Base-by-base conservation (phyloP, 2,888 invertebrate species). In the Amphipoea oculea region DNA sequence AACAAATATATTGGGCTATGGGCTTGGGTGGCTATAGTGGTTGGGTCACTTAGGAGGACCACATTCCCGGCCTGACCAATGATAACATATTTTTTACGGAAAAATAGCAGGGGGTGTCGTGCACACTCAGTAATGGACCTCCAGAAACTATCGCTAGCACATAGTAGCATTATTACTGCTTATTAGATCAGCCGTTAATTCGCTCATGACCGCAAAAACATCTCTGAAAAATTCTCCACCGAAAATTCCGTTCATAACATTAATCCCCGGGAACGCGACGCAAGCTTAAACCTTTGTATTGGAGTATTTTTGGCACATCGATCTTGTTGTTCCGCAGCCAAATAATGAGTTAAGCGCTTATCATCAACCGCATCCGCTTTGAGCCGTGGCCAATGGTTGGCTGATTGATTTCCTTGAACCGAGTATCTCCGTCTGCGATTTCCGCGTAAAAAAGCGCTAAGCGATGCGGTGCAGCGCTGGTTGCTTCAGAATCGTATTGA, bases 321-420 rank as follows among this genome's bases (percentile, higher is more conserved):
- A 90, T 93, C 90, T 92, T 89, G 89, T 91, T 91, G 90, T 86
- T 88, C 87, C 85, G 86, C 85, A 88, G 89, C 90, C 88, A 90
- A 92, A 91, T 94, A 94, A 94, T 93, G 90, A 92, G 92, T 93
- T 94, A 94, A 95, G 94, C 92, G 93, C 91, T 93, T 93, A 92
- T 91, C 92, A 93, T 92, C 91, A 87, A 89, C 90, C 89, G 91
- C 90, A 92, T 93, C 94, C 94, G 93, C 89, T 93, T 92, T 92
- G 92, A 92, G 86, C 89, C 87, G 77, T 79, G 86, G 91, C 93
- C 94, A 94, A 91, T 89, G 87, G 87, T 86, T 87, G 69, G 81
- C 84, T 92, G 93, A 94, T 95, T 94, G 92, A 94, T 93, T 94
- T 89, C 88, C 87, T 87, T 73, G 71, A 88, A 88, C 79, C 82